A percentile compares a stretch with the other conserved stretches of the same genome.
These are phyloP conservation scores for Chondrilla cf. caribensis DNA, from an alignment of 37 sponge, comb jelly and placozoan genomes.

Conservation along the genomic window DNA sequence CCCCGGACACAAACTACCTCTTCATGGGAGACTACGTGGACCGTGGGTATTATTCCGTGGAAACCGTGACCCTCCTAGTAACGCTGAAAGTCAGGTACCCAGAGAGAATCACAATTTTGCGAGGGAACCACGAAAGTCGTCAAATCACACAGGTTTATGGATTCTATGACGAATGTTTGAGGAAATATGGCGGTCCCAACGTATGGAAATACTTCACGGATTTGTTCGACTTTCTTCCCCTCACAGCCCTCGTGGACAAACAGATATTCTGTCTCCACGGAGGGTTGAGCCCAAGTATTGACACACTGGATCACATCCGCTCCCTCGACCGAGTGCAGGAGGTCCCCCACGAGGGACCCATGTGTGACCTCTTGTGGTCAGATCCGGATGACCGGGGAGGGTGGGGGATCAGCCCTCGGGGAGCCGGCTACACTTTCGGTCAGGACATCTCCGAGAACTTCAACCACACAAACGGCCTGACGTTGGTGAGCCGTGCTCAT, in stretches of 20 bases:
- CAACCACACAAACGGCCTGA: slow-evolving; percentile 93
- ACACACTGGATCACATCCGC: slow-evolving; percentile 96
- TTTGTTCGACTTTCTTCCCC: slow-evolving; percentile 96
- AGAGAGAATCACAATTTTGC: slow-evolving; percentile 90
- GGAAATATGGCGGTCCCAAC: slow-evolving; percentile 98
- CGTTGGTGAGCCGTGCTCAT: slow-evolving; percentile 93
- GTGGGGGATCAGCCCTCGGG: slow-evolving; percentile 98
- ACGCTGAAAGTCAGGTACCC: slow-evolving; percentile 89
- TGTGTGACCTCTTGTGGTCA: slow-evolving; percentile 98
- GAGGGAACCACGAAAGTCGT: slow-evolving; percentile 97
- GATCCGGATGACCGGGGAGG: slow-evolving; percentile 98
- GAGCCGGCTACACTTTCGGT: slow-evolving; percentile 98
- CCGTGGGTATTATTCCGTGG: slow-evolving; percentile 97
- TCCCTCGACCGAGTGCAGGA: slow-evolving; percentile 96
- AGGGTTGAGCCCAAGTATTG: slow-evolving; percentile 96
- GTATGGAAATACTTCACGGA: slow-evolving; percentile 99
- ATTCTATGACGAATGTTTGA: slow-evolving; percentile 97
- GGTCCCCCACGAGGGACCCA: slow-evolving; percentile 99
- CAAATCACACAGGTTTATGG: slow-evolving; percentile 99
- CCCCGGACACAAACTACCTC: slow-evolving; percentile 97
- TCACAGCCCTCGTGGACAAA: slow-evolving; percentile 95
- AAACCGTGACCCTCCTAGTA: slow-evolving; percentile 94
- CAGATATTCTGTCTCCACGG: slow-evolving; percentile 99
- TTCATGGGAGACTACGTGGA: slow-evolving; percentile 99
- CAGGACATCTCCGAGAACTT: slow-evolving; percentile 99